Conservation (phyloP, 2,888 invertebrate species). For the Osmoderma eremita region DNA sequence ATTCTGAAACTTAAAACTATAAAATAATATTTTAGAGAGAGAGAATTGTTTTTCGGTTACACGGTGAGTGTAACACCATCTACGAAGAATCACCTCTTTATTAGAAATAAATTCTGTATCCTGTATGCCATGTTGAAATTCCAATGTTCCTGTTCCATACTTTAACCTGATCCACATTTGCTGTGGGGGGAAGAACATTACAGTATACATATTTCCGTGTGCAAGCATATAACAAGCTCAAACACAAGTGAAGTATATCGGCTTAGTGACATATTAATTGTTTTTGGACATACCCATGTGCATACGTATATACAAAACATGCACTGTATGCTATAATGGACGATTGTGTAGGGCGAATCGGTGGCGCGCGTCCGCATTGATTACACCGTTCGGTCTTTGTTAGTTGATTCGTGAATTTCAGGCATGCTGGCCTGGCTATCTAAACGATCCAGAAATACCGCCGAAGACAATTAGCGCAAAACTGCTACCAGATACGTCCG, state of each 20-base stretch:
- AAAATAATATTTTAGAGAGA: too few relatives aligned
- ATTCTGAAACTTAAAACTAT: too few relatives aligned
- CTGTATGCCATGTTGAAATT: too few relatives aligned
- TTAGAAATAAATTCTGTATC: too few relatives aligned
- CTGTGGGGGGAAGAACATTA: too few relatives aligned
- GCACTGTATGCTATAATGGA: background rate
- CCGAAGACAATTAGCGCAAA: conserved; percentile 14
- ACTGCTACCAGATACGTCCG: conserved; percentile 8
- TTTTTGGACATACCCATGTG: conserved; percentile 1
- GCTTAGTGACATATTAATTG: conserved; percentile 17
- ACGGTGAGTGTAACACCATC: too few relatives aligned
- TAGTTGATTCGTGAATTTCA: conserved; percentile 15
- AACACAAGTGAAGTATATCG: conserved; percentile 8
- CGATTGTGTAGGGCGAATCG: background rate
- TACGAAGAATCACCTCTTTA: too few relatives aligned
- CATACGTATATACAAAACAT: background rate
- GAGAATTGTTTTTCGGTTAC: too few relatives aligned
- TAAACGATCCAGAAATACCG: background rate
- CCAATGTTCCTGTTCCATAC: too few relatives aligned
- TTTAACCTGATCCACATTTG: too few relatives aligned
- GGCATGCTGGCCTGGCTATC: background rate
- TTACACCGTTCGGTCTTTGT: conserved; percentile 28
- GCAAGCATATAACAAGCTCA: background rate
- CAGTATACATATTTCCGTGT: background rate
- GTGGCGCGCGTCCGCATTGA: conserved; percentile 3